Evolutionary conservation across 2,888 invertebrate species (phyloP).

Genomic region (Nasonovia ribisnigri): DNA sequence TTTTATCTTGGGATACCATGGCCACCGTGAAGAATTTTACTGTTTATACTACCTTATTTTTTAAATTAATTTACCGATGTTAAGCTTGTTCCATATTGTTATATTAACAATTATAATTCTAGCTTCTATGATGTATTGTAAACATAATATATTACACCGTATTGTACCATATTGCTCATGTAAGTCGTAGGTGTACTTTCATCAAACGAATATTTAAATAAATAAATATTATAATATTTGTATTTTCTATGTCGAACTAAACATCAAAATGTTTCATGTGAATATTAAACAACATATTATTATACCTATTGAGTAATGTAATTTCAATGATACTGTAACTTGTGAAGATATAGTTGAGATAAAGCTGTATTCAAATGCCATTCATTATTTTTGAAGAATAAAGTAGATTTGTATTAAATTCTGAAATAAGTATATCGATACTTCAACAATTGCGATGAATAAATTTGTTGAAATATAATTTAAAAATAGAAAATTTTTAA

Average conservation of each 20-base stretch:
- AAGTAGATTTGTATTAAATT: not conserved
- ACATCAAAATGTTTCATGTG: not conserved
- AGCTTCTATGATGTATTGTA: not conserved
- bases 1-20: not conserved
- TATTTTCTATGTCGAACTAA: not conserved
- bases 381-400: not conserved
- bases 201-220: not conserved
- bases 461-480: not conserved
- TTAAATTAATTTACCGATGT: not conserved
- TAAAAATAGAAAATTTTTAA: not conserved
- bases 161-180: not conserved
- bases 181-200: not conserved
- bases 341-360: not conserved
- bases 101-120: not conserved
- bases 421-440: not conserved
- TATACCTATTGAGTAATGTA: not conserved
- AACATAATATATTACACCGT: too few relatives aligned
- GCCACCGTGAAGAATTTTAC: not conserved
- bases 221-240: not conserved
- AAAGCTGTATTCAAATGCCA: not conserved
- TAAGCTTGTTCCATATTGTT: not conserved
- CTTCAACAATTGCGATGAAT: not conserved
- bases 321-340: not conserved
- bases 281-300: not conserved
- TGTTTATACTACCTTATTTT: not conserved